Base-by-base conservation (phyloP, 2,113 vertebrate species). In the Thunnus thynnus region DNA sequence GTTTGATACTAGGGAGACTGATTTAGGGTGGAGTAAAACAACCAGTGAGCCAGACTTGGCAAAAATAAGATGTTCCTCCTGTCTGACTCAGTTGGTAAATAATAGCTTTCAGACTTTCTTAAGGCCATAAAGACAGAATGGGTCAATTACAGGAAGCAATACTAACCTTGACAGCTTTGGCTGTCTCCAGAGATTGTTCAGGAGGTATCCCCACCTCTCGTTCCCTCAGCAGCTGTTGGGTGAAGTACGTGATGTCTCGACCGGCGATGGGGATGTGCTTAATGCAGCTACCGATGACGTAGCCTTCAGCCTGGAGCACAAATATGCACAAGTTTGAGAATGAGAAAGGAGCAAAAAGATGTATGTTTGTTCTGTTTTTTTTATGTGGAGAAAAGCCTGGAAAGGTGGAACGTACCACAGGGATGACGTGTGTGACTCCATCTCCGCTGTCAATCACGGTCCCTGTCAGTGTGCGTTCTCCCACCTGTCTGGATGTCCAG, bases 191-290 rank as follows among this genome's bases (percentile, higher is more conserved):
- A 27, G 97, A 99, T 86, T 99, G 98, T 22, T 99, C 98, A 0
- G 98, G 98, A 78, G 98, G 98, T 56, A 99, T 99, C 86, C 98
- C 98, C 94, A 99, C 97, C 95, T 99, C 98, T 73, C 98, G 90
- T 52, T 99, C 98, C 88, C 98, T 95, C 92, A 99, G 94, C 86
- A 99, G 88, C 88, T 99, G 98, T 87, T 99, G 98, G 90, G 96
- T 99, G 94, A 99, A 99, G 94, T 99, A 99, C 0, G 98, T 99
- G 91, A 99, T 99, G 95, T 99, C 98, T 76, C 98, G 94, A 6
- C 98, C 98, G 0, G 98, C 98, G 20, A 99, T 99, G 89, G 98
- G 98, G 94, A 99, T 99, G 96, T 99, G 98, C 89, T 99, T 99
- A 83, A 99, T 99, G 92, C 98, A 99, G 96, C 98, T 99, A 82